A percentile compares a stretch with the other conserved stretches of the same genome.
Conservation (phyloP, 2,888 invertebrate species). For the Odontocolon sp. region DNA sequence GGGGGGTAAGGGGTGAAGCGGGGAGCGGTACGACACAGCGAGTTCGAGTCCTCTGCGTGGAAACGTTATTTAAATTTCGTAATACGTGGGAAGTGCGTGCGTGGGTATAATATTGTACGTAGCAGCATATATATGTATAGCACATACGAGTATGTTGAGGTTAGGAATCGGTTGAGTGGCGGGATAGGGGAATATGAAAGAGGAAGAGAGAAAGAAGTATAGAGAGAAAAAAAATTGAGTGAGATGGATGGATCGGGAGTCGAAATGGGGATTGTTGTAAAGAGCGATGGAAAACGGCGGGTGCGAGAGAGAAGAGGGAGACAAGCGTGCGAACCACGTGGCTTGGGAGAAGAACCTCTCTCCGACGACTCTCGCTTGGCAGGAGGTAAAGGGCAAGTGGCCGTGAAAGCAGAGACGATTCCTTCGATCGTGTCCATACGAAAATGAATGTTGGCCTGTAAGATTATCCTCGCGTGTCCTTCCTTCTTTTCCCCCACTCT, state of each 20-base stretch:
- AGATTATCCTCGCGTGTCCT: conserved; percentile 17
- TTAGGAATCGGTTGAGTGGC: conserved; percentile 50
- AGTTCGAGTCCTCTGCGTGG: conserved; percentile 36
- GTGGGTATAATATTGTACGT: conserved; percentile 40
- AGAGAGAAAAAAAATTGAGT: background rate
- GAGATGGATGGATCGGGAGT: background rate
- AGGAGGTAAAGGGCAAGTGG: conserved; percentile 58
- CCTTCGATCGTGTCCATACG: too few relatives aligned
- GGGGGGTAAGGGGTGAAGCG: background rate
- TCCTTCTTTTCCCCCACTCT: conserved; percentile 12
- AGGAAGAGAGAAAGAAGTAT: background rate
- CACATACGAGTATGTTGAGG: conserved; percentile 26
- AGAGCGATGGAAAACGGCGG: background rate
- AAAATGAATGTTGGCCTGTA: conserved; percentile 35
- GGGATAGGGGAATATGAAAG: conserved; percentile 13
- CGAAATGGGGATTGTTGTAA: too few relatives aligned
- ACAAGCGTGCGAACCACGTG: conserved; percentile 60
- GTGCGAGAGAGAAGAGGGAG: background rate
- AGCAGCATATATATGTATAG: background rate
- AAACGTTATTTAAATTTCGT: conserved; percentile 57
- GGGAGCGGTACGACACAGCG: background rate
- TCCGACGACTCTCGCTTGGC: conserved; percentile 20
- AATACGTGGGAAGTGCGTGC: conserved; percentile 56
- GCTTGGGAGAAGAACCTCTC: conserved; percentile 12
- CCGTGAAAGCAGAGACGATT: conserved; percentile 39